These are phyloP conservation scores for Machimus atricapillus DNA, from an alignment of 2,888 invertebrate genomes.

Conservation along the genomic window DNA sequence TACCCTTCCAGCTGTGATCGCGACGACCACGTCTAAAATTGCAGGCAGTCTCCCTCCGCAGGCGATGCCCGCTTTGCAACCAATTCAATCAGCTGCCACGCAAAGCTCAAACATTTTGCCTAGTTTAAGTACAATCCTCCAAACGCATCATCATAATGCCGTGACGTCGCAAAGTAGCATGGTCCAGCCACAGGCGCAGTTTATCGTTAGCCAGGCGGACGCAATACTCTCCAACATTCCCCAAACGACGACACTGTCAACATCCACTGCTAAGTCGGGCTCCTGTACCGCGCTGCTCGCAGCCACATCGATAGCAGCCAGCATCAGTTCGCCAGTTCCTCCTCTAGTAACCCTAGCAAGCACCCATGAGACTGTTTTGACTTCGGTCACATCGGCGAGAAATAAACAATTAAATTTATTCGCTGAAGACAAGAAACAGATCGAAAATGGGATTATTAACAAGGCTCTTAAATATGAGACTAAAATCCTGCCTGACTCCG, in stretches of 20 bases:
- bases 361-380: constrained; percentile 52
- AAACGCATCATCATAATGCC: constrained; percentile 38
- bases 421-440: not conserved
- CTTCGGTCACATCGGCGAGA: not conserved
- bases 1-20: constrained; percentile 59
- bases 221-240: constrained; percentile 45
- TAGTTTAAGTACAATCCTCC: constrained; percentile 46
- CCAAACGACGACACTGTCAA: constrained; percentile 26
- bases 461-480: not conserved
- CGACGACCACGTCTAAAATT: constrained; percentile 49
- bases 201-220: constrained; percentile 19
- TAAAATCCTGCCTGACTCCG: not conserved
- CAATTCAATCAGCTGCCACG: constrained; percentile 52
- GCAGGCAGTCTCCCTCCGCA: constrained; percentile 39
- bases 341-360: constrained; percentile 43
- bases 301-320: constrained; percentile 37
- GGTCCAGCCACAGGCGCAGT: not conserved
- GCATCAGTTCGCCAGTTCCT: constrained; percentile 42
- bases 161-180: not conserved
- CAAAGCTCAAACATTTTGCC: constrained; percentile 41
- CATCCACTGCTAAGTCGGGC: constrained; percentile 19
- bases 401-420: not conserved
- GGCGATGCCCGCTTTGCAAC: constrained; percentile 58
- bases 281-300: constrained; percentile 36
- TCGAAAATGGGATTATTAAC: not conserved